Conservation (phyloP, 2,797 vertebrate species). For the Harpagifer antarcticus region DNA sequence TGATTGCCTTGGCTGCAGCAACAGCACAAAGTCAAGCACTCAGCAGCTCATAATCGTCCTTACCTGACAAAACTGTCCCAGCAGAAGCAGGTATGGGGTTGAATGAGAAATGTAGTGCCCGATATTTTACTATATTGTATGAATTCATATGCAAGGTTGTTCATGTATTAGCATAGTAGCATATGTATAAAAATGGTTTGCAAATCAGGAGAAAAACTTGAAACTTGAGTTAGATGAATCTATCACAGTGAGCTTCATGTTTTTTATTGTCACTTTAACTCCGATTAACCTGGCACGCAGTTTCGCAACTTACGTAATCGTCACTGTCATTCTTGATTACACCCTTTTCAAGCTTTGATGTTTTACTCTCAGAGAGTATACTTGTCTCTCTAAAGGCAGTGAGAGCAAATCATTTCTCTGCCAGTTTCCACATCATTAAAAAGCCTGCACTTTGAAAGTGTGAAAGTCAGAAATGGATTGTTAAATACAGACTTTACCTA, state of each 20-base stretch:
- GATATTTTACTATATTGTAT: slow-evolving; percentile 14
- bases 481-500: slow-evolving; percentile 15
- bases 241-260: neutral
- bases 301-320: slow-evolving; percentile 13
- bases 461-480: slow-evolving; percentile 4
- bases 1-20: slow-evolving; percentile 75
- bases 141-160: slow-evolving; percentile 22
- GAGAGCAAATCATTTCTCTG: slow-evolving; percentile 1
- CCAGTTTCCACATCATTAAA: slow-evolving; percentile 19
- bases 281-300: neutral
- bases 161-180: neutral
- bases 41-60: slow-evolving; percentile 73
- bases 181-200: neutral
- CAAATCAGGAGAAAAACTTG: slow-evolving; percentile 11
- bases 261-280: slow-evolving; percentile 1
- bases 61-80: slow-evolving; percentile 60
- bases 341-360: neutral
- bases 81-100: slow-evolving; percentile 44
- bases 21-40: slow-evolving; percentile 65
- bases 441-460: slow-evolving; percentile 11
- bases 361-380: slow-evolving; percentile 7
- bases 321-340: slow-evolving; percentile 5
- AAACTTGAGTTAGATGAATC: neutral
- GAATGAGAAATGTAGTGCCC: slow-evolving; percentile 51
- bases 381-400: slow-evolving; percentile 1